Conservation (phyloP, 2,888 invertebrate genomes). For the Iphiclides podalirius region DNA sequence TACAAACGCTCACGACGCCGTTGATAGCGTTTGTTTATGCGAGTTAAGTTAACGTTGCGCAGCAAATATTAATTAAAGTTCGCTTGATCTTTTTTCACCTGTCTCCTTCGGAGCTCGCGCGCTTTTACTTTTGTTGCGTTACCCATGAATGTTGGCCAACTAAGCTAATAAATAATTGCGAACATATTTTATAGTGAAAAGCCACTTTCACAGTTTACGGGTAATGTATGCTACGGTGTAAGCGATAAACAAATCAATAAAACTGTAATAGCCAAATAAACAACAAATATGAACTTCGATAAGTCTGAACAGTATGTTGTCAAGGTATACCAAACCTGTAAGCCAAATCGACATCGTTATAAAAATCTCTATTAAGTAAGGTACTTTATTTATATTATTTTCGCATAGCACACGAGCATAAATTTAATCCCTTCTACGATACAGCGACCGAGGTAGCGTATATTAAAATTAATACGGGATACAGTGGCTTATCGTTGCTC, state of each 20-base stretch:
- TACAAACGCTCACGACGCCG: constrained; percentile 54
- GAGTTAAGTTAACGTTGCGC: constrained; percentile 53
- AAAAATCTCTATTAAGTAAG: too few relatives aligned
- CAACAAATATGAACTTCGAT: too few relatives aligned
- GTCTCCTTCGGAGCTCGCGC: constrained; percentile 19
- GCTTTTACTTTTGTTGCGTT: constrained; percentile 23
- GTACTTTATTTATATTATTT: too few relatives aligned
- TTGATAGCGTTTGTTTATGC: constrained; percentile 56
- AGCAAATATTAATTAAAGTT: constrained; percentile 55
- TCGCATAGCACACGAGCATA: too few relatives aligned
- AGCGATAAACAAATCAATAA: too few relatives aligned
- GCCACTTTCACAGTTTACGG: too few relatives aligned
- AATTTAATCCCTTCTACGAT: neutral
- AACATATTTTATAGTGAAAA: too few relatives aligned
- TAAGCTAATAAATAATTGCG: constrained; percentile 4
- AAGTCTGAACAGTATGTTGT: too few relatives aligned
- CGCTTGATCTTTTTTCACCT: constrained; percentile 31
- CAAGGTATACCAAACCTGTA: too few relatives aligned
- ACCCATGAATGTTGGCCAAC: constrained; percentile 3
- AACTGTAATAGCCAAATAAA: too few relatives aligned
- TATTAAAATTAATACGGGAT: constrained; percentile 16
- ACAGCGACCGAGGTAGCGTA: neutral
- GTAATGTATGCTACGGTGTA: too few relatives aligned
- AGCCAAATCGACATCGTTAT: too few relatives aligned
- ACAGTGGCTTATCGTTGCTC: constrained; percentile 24